Evolutionary conservation across 2,888 invertebrate genomes (phyloP), one percentile per base, ranked within the genome.

Genomic region (Melanostoma mellinum): DNA sequence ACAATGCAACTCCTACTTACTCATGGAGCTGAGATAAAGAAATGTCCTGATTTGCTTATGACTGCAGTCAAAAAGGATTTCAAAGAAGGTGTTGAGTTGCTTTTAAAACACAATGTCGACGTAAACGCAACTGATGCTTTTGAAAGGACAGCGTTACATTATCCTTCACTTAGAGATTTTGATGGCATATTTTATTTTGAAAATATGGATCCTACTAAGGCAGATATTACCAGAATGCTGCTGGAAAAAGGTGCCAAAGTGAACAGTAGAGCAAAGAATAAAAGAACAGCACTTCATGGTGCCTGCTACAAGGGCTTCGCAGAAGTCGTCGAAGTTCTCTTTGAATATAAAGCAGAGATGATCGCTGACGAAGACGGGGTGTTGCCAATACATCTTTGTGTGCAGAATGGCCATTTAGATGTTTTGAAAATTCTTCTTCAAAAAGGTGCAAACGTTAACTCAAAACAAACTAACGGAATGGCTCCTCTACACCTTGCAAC

Each of bases 401-500:
- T 52, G 42, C 40, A 48, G 9, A 52, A 38, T 6, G 77, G 72
- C 35, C 9, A 60, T 53, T 35, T 44, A 10, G 52, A 67, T 52
- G 30, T 72, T 58, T 38, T 80, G 0, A 53, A 77, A 36, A 40
- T 48, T 30, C 50, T 77, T 6, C 6, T 77, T 4, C 56, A 30
- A 2, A 42, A 82, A n/a, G 82, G 82, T 6, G 35, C 44, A 8
- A 40, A 32, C n/a, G 42, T 81, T 1, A 56, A 80, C 63, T 55
- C 55, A 4, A 42, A 33, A 6, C 53, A 30, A 2, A 44, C 2
- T 4, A 55, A 63, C 2, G 46, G 55, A 2, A 36, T 9, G 6
- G 74, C 85, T 9, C n/a, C 81, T 0, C 6, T 86, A 3, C 86
- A 85, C 36, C 40, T 44, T 40, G 85, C 86, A 36, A 63, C 86